phyloP scores from a whole-genome alignment of 2,113 vertebrate genomes.

The Peromyscus polionotus region DNA sequence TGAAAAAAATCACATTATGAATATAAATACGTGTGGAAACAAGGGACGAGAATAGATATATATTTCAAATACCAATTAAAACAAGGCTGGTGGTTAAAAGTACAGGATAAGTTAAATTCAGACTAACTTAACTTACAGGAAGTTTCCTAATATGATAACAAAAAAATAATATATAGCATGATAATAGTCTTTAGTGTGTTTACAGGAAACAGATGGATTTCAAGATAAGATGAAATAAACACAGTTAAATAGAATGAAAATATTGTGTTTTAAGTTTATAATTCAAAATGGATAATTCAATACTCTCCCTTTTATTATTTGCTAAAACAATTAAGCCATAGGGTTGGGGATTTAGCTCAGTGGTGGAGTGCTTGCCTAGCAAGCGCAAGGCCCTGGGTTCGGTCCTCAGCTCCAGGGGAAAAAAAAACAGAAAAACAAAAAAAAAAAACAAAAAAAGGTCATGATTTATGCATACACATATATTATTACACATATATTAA shows the following conservation, averaged over 20 bases:
- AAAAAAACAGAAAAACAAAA: too few relatives aligned
- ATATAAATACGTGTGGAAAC: background rate
- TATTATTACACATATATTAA: too few relatives aligned
- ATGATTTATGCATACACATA: too few relatives aligned
- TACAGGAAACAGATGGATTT: background rate
- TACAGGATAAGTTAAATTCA: background rate
- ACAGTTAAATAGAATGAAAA: background rate
- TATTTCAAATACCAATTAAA: background rate
- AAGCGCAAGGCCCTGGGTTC: too few relatives aligned
- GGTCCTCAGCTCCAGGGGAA: too few relatives aligned
- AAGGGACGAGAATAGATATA: background rate
- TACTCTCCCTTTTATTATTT: background rate
- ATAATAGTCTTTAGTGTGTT: background rate
- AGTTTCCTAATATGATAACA: background rate
- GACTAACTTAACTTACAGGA: background rate
- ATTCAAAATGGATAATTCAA: background rate
- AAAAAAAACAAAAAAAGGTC: too few relatives aligned
- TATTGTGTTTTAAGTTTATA: background rate
- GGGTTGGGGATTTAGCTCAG: too few relatives aligned
- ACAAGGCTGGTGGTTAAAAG: background rate
- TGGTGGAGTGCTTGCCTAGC: too few relatives aligned
- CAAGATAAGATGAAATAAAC: background rate
- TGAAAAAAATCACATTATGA: background rate
- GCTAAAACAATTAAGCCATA: background rate
- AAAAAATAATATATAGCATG: background rate